Conservation (phyloP, 2,888 invertebrate species). For the Colostygia pectinataria region DNA sequence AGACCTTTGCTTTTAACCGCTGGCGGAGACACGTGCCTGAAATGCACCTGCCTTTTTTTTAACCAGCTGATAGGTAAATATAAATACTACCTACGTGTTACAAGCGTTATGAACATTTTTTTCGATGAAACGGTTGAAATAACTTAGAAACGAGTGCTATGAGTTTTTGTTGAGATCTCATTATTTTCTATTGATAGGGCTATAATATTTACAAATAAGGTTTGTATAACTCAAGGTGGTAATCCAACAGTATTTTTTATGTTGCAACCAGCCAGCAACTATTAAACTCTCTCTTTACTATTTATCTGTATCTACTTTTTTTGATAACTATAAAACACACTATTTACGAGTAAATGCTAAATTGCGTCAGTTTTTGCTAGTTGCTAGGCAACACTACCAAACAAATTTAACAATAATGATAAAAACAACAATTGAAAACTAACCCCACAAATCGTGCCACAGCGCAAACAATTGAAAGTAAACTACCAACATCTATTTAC, state of each 20-base stretch:
- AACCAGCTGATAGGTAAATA: conserved; percentile 14
- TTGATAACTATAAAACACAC: too few species aligned
- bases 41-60: conserved; percentile 30
- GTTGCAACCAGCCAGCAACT: too few species aligned
- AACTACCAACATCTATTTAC: conserved; percentile 24
- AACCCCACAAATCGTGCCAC: conserved; percentile 13
- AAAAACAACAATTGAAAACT: conserved; percentile 9
- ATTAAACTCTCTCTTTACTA: too few species aligned
- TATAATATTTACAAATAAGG: background rate
- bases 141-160: conserved; percentile 3
- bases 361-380: too few species aligned
- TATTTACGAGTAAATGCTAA: too few species aligned
- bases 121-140: conserved; percentile 4
- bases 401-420: conserved; percentile 1
- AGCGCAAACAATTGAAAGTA: conserved; percentile 24
- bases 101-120: conserved; percentile 19
- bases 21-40: conserved; percentile 25
- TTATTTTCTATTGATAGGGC: conserved; percentile 11
- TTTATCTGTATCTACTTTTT: too few species aligned
- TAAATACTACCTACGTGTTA: conserved; percentile 10
- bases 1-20: conserved; percentile 28
- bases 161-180: conserved; percentile 7
- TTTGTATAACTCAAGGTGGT: background rate
- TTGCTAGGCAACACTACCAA: conserved; percentile 17
- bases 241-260: background rate